Conservation (phyloP, 2,113 vertebrate genomes). For the Sialia sialis region DNA sequence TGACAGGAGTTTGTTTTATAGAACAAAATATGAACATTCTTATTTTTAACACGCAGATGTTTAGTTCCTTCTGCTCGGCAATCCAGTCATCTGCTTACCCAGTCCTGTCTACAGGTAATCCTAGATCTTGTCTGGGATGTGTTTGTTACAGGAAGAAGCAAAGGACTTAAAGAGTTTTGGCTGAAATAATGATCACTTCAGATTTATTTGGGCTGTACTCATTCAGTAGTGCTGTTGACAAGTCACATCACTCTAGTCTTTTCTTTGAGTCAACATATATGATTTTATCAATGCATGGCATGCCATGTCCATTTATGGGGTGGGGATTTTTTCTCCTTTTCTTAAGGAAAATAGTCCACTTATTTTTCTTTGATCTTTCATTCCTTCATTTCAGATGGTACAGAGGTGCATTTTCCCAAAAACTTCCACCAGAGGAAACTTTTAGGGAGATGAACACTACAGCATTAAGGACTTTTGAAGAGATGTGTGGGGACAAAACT, state of each 20-base stretch:
- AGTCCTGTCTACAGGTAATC: neutral
- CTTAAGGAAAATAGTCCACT: neutral
- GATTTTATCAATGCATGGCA: neutral
- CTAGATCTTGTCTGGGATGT: neutral
- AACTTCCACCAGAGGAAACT: neutral
- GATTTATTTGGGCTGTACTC: neutral
- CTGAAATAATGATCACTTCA: neutral
- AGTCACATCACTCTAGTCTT: neutral
- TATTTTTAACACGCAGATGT: neutral
- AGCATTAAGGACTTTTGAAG: neutral
- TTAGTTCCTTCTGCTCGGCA: neutral
- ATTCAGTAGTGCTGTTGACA: neutral
- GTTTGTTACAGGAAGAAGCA: neutral
- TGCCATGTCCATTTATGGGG: accelerated
- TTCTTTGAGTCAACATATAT: neutral
- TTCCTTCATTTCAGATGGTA: neutral
- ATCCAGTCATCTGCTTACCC: neutral
- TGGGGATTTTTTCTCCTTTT: accelerated
- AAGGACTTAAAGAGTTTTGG: neutral
- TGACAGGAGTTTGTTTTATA: neutral
- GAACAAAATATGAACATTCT: neutral
- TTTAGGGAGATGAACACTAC: neutral
- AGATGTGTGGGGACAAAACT: neutral
- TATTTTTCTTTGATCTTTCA: neutral
- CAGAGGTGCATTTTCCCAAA: neutral